Conservation (phyloP, 2,888 invertebrate genomes). For the Netelia fuscicornis region DNA sequence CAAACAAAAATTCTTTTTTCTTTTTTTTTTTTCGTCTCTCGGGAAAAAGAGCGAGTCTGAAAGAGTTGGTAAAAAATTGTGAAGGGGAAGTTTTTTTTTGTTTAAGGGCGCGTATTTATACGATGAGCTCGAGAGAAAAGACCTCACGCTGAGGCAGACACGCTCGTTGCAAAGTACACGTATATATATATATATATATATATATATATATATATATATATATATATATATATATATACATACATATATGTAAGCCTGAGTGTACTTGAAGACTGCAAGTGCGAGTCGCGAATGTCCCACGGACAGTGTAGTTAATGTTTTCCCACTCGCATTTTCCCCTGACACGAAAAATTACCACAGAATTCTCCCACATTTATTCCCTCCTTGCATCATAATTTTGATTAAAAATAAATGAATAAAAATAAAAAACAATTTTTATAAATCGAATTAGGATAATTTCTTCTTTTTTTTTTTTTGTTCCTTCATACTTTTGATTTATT, state of each 20-base stretch:
- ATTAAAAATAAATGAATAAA: no score
- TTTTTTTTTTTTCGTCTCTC: neutral
- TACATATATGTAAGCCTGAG: neutral
- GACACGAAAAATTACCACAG: no score
- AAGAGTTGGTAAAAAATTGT: neutral
- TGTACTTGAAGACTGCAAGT: slow-evolving; percentile 38
- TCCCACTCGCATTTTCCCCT: neutral
- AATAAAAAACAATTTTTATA: no score
- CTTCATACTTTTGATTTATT: neutral
- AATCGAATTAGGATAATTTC: no score
- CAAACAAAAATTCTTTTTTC: no score
- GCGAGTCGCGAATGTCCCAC: neutral
- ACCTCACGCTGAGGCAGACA: slow-evolving; percentile 70
- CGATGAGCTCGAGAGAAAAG: slow-evolving; percentile 38
- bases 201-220: neutral
- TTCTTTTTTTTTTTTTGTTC: slow-evolving; percentile 6
- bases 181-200: slow-evolving; percentile 9
- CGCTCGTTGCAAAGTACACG: slow-evolving; percentile 30
- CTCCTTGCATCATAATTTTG: no score
- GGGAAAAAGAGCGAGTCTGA: neutral
- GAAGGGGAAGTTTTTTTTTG: slow-evolving; percentile 18
- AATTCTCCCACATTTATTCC: no score
- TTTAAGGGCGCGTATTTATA: slow-evolving; percentile 65
- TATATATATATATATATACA: neutral
- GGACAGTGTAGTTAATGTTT: neutral